phyloP scores from a whole-genome alignment of 2,888 invertebrate species.

The Phalangium opilio region DNA sequence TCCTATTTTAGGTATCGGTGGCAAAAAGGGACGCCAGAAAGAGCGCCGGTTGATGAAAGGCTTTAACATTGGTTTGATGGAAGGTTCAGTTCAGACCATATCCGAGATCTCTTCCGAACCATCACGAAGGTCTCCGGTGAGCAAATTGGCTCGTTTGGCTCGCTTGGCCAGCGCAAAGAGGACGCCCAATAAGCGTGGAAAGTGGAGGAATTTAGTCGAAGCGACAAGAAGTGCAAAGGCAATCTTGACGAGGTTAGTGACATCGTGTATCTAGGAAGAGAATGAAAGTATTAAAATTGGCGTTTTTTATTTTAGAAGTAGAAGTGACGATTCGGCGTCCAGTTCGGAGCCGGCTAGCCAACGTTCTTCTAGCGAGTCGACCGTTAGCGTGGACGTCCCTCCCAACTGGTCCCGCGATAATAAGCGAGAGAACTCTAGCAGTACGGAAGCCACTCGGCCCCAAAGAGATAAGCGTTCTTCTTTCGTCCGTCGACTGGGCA shows the following conservation, averaged over 20 bases:
- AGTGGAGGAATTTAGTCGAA: conserved; percentile 19
- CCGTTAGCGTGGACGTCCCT: not conserved
- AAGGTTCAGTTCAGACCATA: conserved; percentile 14
- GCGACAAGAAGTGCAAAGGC: conserved; percentile 16
- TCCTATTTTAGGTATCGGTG: conserved; percentile 56
- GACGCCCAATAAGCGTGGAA: conserved; percentile 12
- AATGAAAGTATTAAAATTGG: too few species aligned
- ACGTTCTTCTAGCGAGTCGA: conserved; percentile 8
- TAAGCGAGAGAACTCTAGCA: not conserved
- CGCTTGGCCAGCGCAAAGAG: conserved; percentile 26
- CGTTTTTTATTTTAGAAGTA: conserved; percentile 2
- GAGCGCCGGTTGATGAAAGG: conserved; percentile 85
- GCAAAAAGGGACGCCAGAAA: conserved; percentile 83
- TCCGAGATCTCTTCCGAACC: not conserved
- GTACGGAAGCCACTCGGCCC: not conserved
- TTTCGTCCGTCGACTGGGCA: conserved; percentile 13
- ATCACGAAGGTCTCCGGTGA: conserved; percentile 27
- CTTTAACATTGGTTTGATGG: conserved; percentile 47
- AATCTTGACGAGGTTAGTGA: conserved; percentile 7
- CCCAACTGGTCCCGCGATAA: not conserved
- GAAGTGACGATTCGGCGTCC: conserved; percentile 14
- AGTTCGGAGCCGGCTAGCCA: conserved; percentile 13
- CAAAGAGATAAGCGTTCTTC: not conserved
- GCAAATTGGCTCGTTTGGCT: conserved; percentile 25
- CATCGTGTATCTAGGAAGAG: too few species aligned